Base-by-base conservation (phyloP, 2,888 invertebrate genomes). In the Caenorhabditis sp. region DNA sequence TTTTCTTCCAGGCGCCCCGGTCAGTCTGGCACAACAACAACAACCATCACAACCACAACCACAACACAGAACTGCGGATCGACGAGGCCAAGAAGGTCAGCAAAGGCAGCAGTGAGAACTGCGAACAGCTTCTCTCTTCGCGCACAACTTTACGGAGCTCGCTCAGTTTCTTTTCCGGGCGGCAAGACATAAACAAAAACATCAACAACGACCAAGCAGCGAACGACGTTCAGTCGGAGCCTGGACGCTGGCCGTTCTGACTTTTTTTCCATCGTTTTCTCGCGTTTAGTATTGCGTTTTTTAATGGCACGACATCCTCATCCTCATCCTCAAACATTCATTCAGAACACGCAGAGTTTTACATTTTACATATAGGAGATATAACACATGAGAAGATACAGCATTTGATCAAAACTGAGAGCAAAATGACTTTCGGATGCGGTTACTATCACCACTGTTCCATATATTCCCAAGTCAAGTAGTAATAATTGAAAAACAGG, bases 111-210 rank as follows among this genome's bases (percentile, higher is more conserved):
- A 11, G n/a, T n/a, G n/a, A n/a, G n/a, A 22, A 62, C 60, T 20
- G 51, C 37, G 64, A 72, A 60, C 74, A 65, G 74, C 58, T 76
- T 53, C 28, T 58, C 9, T 32, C 37, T n/a, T n/a, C n/a, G 37
- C 22, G 58, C 74, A 58, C 76, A 67, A 67, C 67, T 76, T 76
- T 55, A 76, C 67, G 61, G 76, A 76, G 65, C 61, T 76, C 60
- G 51, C 67, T 67, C 37, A 37, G 51, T 67, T 20, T 62, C 55
- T 72, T 50, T 37, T 37, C n/a, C n/a, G n/a, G n/a, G n/a, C 55
- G 65, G 47, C 60, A 65, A 65, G 58, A 58, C 74, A 74, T 74
- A 65, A 74, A 74, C 74, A 74, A 74, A 74, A 74, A 74, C 74
- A 74, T 58, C 74, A 58, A 74, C 74, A 74, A 65, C n/a, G n/a